phyloP scores from a whole-genome alignment of 2,113 vertebrate genomes.

The Sapajus apella region DNA sequence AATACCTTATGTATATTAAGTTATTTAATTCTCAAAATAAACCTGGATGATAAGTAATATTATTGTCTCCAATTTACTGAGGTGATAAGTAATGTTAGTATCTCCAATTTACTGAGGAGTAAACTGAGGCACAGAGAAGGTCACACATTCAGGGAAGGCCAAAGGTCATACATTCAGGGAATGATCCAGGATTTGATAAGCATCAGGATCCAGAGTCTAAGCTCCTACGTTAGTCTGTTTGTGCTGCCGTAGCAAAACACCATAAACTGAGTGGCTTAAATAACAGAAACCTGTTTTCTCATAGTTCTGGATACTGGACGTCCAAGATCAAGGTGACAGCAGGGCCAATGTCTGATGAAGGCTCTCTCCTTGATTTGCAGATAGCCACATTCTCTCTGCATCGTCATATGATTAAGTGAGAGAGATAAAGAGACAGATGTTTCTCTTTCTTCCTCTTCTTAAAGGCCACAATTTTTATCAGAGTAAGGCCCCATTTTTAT shows the following conservation, averaged over 20 bases:
- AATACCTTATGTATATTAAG: not conserved
- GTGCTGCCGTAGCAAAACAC: not conserved
- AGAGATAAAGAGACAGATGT: not conserved
- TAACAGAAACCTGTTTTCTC: not conserved
- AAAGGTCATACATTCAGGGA: not conserved
- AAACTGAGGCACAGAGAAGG: not conserved
- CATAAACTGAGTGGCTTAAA: not conserved
- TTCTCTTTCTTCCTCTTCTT: not conserved
- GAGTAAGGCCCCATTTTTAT: not conserved
- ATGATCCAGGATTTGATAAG: not conserved
- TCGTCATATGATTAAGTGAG: not conserved
- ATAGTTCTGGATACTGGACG: not conserved
- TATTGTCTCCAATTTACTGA: not conserved
- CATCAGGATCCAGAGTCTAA: not conserved
- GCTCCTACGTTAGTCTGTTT: not conserved
- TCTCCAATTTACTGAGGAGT: not conserved
- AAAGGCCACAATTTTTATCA: not conserved
- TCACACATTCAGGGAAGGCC: not conserved
- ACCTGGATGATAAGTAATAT: not conserved
- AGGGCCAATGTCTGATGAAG: not conserved
- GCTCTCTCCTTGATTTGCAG: not conserved
- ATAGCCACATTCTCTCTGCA: not conserved
- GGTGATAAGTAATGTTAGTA: not conserved
- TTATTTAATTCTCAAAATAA: slow-evolving; percentile 5
- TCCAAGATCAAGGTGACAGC: not conserved